A percentile compares a stretch with the other conserved stretches of the same genome.
These are phyloP conservation scores for Chymomyza caudatula DNA, from an alignment of 2,888 invertebrate species.

Conservation along the genomic window DNA sequence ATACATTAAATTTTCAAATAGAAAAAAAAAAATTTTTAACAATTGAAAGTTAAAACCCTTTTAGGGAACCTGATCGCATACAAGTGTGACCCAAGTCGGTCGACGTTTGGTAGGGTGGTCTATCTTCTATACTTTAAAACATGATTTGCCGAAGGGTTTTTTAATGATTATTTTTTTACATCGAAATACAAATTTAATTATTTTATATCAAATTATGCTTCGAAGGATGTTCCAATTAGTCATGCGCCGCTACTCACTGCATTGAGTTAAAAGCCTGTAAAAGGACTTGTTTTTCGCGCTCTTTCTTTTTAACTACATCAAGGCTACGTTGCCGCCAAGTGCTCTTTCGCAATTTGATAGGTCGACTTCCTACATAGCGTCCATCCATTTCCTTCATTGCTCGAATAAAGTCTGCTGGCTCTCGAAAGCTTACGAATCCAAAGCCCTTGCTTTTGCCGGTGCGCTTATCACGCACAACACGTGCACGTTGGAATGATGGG, in stretches of 20 bases:
- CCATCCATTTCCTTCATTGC: conserved; percentile 99
- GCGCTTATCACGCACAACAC: conserved; percentile 96
- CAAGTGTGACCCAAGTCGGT: too few relatives aligned
- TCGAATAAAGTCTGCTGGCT: conserved; percentile 97
- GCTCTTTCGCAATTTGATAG: conserved; percentile 98
- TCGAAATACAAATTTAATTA: neutral
- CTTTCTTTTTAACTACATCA: conserved; percentile 96
- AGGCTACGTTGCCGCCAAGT: conserved; percentile 96
- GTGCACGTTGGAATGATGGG: conserved; percentile 94
- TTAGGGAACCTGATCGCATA: too few relatives aligned
- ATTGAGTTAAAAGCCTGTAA: conserved; percentile 79
- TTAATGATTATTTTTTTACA: neutral
- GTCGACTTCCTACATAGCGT: conserved; percentile 98
- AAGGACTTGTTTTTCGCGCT: conserved; percentile 94
- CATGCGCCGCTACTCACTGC: conserved; percentile 27
- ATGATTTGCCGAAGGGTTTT: neutral
- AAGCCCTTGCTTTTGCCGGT: conserved; percentile 99
- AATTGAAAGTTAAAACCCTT: too few relatives aligned
- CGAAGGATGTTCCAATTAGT: neutral
- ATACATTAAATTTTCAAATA: too few relatives aligned
- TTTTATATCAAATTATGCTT: neutral
- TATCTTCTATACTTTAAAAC: neutral
- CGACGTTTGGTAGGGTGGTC: too few relatives aligned
- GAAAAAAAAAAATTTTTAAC: too few relatives aligned
- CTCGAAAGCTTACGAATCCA: conserved; percentile 98